Conservation (phyloP, 2,797 vertebrate genomes). For the Neoniphon sammara region DNA sequence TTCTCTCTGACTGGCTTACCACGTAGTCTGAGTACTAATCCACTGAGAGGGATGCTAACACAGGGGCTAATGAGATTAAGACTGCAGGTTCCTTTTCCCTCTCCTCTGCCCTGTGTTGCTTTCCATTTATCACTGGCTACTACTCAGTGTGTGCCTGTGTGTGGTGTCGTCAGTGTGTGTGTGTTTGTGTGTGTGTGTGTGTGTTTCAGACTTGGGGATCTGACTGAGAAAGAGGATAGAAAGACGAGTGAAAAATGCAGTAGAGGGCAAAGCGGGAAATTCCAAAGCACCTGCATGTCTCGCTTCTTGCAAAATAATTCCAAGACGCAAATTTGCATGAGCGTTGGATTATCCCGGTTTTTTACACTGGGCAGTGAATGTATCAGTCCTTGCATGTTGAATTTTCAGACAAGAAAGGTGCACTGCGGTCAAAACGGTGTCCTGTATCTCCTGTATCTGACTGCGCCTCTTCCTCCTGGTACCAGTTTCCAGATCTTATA, state of each 20-base stretch:
- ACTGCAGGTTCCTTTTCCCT: conserved; percentile 44
- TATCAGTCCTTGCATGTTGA: too few relatives aligned
- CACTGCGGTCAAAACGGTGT: too few relatives aligned
- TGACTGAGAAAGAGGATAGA: neutral
- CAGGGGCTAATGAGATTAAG: conserved; percentile 74
- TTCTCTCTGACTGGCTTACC: conserved; percentile 54
- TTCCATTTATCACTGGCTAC: conserved; percentile 56
- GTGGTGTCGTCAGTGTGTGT: conserved; percentile 14
- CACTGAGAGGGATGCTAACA: conserved; percentile 68
- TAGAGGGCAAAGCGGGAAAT: neutral
- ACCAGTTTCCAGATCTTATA: too few relatives aligned
- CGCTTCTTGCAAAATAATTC: too few relatives aligned
- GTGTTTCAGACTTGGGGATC: neutral
- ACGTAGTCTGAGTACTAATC: conserved; percentile 62
- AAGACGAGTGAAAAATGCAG: neutral
- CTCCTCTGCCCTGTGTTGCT: conserved; percentile 39
- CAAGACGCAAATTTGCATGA: too few relatives aligned
- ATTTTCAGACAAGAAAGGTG: too few relatives aligned
- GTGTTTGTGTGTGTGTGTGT: neutral
- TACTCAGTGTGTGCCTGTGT: conserved; percentile 28
- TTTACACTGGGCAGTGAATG: too few relatives aligned
- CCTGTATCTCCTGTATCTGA: too few relatives aligned
- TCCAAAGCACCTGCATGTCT: too few relatives aligned
- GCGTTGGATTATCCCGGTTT: too few relatives aligned
- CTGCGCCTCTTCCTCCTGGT: too few relatives aligned